These are phyloP conservation scores for Oryzias sinensis DNA, from an alignment of 2,797 vertebrate genomes.

Conservation along the genomic window DNA sequence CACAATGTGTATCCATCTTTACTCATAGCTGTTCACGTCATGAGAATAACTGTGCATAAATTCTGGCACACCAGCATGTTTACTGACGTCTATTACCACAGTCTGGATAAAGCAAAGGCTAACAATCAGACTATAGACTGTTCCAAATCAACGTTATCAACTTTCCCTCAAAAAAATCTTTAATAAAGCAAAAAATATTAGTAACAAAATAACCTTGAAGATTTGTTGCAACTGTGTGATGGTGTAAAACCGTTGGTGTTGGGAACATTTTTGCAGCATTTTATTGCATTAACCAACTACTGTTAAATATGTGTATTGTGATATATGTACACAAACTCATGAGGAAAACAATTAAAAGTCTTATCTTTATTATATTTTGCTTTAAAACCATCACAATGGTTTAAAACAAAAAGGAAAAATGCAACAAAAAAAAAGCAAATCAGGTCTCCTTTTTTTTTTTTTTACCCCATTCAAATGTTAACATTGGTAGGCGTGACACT, in stretches of 20 bases:
- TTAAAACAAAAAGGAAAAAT: constrained; percentile 72
- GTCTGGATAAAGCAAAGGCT: constrained; percentile 39
- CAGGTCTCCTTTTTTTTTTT: constrained; percentile 51
- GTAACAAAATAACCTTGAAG: constrained; percentile 61
- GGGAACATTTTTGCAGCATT: constrained; percentile 64
- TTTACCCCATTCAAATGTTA: constrained; percentile 43
- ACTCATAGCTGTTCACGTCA: constrained; percentile 30
- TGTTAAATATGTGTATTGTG: constrained; percentile 76
- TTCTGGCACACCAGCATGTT: constrained; percentile 40
- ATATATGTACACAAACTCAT: constrained; percentile 76
- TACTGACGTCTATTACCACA: constrained; percentile 43
- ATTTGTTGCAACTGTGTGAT: constrained; percentile 67
- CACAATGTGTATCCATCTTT: constrained; percentile 49
- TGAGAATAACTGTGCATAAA: constrained; percentile 50
- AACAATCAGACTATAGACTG: constrained; percentile 29
- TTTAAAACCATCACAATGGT: constrained; percentile 75
- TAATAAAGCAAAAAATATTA: constrained; percentile 45
- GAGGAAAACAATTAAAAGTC: constrained; percentile 78
- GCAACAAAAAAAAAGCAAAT: constrained; percentile 70
- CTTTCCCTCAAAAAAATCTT: constrained; percentile 38
- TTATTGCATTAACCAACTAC: constrained; percentile 59
- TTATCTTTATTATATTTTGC: constrained; percentile 82
- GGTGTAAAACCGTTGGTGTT: constrained; percentile 70
- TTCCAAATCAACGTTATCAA: constrained; percentile 32
- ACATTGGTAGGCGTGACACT: constrained; percentile 60